Evolutionary conservation across 2,797 vertebrate species (phyloP).

Genomic region (Argya squamiceps): DNA sequence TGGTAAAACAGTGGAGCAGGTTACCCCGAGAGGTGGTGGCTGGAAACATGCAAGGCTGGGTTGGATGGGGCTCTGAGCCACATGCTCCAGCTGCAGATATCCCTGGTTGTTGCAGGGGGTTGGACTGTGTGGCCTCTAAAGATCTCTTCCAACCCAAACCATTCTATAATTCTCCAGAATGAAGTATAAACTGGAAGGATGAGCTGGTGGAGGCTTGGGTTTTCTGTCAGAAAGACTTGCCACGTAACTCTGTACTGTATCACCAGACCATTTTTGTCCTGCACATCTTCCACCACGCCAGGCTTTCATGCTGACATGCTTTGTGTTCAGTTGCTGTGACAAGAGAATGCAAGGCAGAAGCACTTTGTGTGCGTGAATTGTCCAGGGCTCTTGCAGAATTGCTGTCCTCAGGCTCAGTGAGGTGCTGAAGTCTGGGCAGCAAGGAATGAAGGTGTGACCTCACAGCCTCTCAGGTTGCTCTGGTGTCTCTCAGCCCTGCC

Average conservation of each 20-base stretch:
- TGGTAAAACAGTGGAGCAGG: neutral
- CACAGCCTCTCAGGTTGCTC: rapidly evolving
- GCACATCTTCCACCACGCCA: neutral
- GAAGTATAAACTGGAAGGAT: neutral
- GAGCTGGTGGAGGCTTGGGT: neutral
- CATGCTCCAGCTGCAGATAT: neutral
- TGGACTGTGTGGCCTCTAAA: neutral
- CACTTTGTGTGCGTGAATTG: rapidly evolving
- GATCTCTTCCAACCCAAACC: neutral
- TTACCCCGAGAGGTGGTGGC: neutral
- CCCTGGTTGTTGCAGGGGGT: rapidly evolving
- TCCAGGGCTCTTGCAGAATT: neutral
- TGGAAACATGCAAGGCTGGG: rapidly evolving
- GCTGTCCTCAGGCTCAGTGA: neutral
- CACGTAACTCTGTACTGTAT: rapidly evolving
- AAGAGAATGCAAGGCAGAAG: neutral
- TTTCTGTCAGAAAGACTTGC: neutral
- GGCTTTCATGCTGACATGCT: neutral
- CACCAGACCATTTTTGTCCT: neutral
- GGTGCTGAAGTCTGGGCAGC: neutral
- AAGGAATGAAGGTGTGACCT: neutral
- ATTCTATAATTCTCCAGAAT: neutral
- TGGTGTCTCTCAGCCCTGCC: neutral
- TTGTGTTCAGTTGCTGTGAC: slow-evolving; percentile 14
- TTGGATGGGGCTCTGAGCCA: neutral